phyloP scores from a whole-genome alignment of 2,113 vertebrate genomes.

The Microcebus tavaratra region DNA sequence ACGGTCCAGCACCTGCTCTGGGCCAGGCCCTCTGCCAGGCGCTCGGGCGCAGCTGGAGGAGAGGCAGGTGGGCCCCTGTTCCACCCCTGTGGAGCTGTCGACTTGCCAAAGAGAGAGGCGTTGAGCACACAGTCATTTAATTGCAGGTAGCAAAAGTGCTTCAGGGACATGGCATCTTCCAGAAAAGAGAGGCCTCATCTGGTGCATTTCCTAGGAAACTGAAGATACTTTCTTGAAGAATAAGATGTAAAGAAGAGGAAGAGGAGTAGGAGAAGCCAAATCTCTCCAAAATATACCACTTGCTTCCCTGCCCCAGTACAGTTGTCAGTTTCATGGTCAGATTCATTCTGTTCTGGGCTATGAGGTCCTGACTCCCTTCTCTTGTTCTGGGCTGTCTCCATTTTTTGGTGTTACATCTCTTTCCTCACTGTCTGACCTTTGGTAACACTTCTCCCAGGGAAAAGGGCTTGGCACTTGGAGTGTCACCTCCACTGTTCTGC shows the following conservation, averaged over 20 bases:
- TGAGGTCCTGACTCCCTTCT: too few species aligned
- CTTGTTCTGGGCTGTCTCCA: too few species aligned
- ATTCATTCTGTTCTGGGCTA: too few species aligned
- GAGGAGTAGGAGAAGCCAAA: not conserved
- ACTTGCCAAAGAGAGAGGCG: not conserved
- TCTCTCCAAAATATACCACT: not conserved
- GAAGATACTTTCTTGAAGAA: not conserved
- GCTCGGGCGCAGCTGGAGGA: not conserved
- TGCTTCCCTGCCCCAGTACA: accelerated
- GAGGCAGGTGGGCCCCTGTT: not conserved
- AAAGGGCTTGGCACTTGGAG: too few species aligned
- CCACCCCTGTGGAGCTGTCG: not conserved
- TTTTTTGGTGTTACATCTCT: too few species aligned
- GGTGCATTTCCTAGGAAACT: not conserved
- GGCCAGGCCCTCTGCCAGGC: not conserved
- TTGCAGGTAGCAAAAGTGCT: not conserved
- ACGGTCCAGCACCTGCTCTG: not conserved
- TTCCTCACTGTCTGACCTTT: too few species aligned
- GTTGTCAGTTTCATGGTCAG: accelerated
- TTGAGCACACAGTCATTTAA: not conserved
- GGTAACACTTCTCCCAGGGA: too few species aligned
- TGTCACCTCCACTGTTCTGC: too few species aligned
- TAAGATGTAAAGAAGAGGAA: not conserved
- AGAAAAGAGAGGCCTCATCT: not conserved
- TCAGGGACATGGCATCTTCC: not conserved